Evolutionary conservation across 2,113 vertebrate species (phyloP).

Genomic region (Pampusana beccarii): DNA sequence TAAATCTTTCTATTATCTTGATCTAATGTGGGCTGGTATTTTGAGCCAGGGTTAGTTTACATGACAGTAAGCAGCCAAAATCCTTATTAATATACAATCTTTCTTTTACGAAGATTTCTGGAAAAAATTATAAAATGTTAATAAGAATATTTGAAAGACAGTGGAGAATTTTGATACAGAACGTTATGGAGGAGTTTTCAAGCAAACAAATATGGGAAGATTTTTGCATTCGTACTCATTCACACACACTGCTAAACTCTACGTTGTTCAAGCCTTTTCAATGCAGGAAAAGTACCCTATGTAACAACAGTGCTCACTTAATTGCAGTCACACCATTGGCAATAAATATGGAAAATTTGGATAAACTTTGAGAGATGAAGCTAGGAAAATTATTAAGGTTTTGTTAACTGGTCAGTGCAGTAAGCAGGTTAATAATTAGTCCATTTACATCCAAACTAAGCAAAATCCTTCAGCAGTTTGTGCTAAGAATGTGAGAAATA

Average conservation of each 20-base stretch:
- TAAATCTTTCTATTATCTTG: not conserved
- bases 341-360: not conserved
- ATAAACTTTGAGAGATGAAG: not conserved
- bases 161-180: not conserved
- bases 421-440: not conserved
- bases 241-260: not conserved
- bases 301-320: not conserved
- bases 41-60: not conserved
- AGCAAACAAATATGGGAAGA: not conserved
- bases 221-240: not conserved
- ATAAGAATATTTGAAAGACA: not conserved
- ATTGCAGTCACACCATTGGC: not conserved
- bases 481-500: not conserved
- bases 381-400: not conserved
- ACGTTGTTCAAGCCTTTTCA: accelerated
- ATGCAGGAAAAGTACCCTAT: not conserved
- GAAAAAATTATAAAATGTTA: not conserved
- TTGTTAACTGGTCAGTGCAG: not conserved
- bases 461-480: not conserved
- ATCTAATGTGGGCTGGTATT: not conserved
- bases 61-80: not conserved
- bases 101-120: not conserved
- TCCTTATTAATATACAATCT: not conserved
- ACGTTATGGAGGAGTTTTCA: not conserved
- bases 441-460: not conserved